These are phyloP conservation scores for Enteromius mattozi DNA, from an alignment of 2,797 vertebrate species.

Conservation along the genomic window DNA sequence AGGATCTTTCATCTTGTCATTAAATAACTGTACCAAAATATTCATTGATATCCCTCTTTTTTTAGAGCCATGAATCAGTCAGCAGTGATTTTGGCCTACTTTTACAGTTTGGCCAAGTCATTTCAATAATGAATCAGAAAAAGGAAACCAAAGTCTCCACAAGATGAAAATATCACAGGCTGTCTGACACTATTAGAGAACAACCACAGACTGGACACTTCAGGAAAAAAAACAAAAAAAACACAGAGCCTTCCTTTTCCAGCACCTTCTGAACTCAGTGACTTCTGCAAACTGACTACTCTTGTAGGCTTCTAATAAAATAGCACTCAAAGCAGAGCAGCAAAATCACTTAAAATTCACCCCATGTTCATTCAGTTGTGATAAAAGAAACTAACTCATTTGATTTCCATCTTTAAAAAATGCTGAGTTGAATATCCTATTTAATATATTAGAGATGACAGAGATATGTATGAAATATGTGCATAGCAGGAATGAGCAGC, in stretches of 20 bases:
- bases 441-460: neutral
- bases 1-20: slow-evolving; percentile 21
- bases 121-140: slow-evolving; percentile 51
- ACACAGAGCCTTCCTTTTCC: slow-evolving; percentile 1
- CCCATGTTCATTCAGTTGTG: neutral
- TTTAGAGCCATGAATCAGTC: slow-evolving; percentile 39
- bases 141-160: slow-evolving; percentile 8
- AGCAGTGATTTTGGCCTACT: slow-evolving; percentile 42
- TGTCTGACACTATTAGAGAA: neutral
- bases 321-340: neutral
- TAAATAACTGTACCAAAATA: neutral
- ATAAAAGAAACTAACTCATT: neutral
- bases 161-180: neutral
- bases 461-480: neutral
- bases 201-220: slow-evolving; percentile 15
- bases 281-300: neutral
- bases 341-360: neutral
- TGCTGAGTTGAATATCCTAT: neutral
- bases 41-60: slow-evolving; percentile 20
- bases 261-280: slow-evolving; percentile 1
- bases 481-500: neutral
- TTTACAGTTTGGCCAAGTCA: slow-evolving; percentile 39
- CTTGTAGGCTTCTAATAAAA: neutral
- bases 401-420: neutral
- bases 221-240: neutral